Base-by-base conservation (phyloP, 1,140 invertebrate species). In the Neodiprion fabricii region DNA sequence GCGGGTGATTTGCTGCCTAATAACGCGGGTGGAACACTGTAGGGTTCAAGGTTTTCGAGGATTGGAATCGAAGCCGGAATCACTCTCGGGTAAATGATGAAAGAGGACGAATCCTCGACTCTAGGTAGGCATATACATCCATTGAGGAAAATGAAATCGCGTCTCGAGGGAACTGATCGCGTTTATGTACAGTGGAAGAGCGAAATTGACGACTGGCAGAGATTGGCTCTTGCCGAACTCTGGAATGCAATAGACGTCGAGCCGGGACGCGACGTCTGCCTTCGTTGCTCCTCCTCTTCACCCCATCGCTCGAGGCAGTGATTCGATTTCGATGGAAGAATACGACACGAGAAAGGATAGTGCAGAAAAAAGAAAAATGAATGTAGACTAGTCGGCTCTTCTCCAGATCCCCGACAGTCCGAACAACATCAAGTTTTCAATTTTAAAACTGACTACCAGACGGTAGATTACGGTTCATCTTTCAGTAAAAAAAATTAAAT, bases 241-340 rank as follows among this genome's bases (percentile, higher is more conserved):
- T 76, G 67, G 77, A 82, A 82, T 82, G 81, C 79, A 79, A 79
- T 82, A 79, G 77, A 78, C 75, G 78, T 79, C 76, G 75, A 77
- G 76, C 72, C 66, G 67, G 72, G 74, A 75, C 75, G 28, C 28
- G 28, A 40, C 28, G 78, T 76, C 75, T 73, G 75, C 70, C 72
- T 78, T 76, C 78, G 78, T 77, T 79, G 11, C 8, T 80, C 79
- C 77, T 76, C 74, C 72, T 77, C 75, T 75, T 78, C 47, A 70
- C 74, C 73, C 76, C 71, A 72, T 77, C 73, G 61, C 67, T 73
- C 74, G 76, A 71, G 71, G 53, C n/a, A 17, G 4, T 17, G 53
- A 61, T 12, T 17, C 28, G 28, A 40, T 40, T 17, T 61, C 53
- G 5, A 17, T 17, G 11, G n/a, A 61, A 61, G 53, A 61, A 61